Evolutionary conservation across 2,888 invertebrate species (phyloP), one percentile per base, ranked within the genome.

Genomic region (Tachystola acroxantha): DNA sequence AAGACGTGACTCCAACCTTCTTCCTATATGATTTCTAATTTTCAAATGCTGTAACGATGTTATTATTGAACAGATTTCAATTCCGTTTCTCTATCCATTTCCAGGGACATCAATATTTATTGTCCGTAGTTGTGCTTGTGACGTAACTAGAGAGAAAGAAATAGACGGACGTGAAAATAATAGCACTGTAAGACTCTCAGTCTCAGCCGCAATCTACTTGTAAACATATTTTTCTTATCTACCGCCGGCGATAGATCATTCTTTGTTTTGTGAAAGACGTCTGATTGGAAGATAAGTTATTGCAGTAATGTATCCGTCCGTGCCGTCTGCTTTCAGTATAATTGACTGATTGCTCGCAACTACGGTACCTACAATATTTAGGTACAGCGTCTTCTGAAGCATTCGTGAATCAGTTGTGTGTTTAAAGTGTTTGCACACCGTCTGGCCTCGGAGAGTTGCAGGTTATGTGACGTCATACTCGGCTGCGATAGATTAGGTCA

Each of bases 401-500:
- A 27, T 34, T 35, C 27, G 40, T 40, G 34, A 36, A 35, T 36
- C 40, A 36, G 31, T 26, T 38, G 20, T 47, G 30, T 40, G 25
- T 33, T 39, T 42, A 45, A 36, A 38, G 14, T 45, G 44, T 51
- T 51, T 49, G 43, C 49, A 48, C 54, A 46, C 50, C 48, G 65
- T 59, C 63, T 69, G 67, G 58, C 66, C 65, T 64, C 60, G 59
- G 34, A 37, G 27, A 36, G 46, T 32, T 53, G 58, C 58, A 43
- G 40, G 36, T 50, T 48, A 36, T 39, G 45, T 64, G 66, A 64
- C 67, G 64, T 70, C 69, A 67, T 53, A 38, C 46, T 43, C 31
- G 19, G 26, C 31, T 27, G 50, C 64, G 60, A 68, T 64, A 63
- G 59, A 70, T 67, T 67, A 57, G 57, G 60, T 65, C 63, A 66